Percentiles rank a stretch among this genome's conserved stretches.
Evolutionary conservation across 2,888 invertebrate genomes (phyloP).

Genomic region (Mythimna lalbum): DNA sequence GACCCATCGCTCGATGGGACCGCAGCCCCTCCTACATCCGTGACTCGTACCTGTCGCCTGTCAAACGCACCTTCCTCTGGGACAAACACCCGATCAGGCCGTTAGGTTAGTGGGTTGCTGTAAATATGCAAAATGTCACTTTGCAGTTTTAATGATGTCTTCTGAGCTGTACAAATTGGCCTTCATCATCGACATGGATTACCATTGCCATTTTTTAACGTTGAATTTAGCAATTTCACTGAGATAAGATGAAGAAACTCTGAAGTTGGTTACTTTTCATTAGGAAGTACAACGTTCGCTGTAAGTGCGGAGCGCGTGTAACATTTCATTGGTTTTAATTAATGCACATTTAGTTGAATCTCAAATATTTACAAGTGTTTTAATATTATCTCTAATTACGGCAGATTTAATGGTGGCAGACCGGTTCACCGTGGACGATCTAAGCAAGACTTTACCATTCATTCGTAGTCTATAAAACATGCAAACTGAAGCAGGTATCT

Average conservation of each 20-base stretch:
- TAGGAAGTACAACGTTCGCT: constrained; percentile 13
- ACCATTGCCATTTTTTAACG: constrained; percentile 66
- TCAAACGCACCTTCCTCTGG: constrained; percentile 98
- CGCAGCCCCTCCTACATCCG: constrained; percentile 95
- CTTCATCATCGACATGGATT: constrained; percentile 72
- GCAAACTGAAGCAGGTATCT: constrained; percentile 79
- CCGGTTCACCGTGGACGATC: constrained; percentile 85
- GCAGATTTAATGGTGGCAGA: constrained; percentile 90
- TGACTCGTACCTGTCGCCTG: constrained; percentile 97
- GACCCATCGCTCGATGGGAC: constrained; percentile 94
- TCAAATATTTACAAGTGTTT: constrained; percentile 34
- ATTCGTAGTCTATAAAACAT: constrained; percentile 87
- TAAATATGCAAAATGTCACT: constrained; percentile 77
- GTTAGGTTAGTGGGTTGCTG: constrained; percentile 94
- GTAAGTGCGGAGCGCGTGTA: constrained; percentile 19
- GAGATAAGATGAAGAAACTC: constrained; percentile 27
- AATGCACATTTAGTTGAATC: constrained; percentile 8
- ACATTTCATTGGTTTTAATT: constrained; percentile 15
- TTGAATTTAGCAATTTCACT: constrained; percentile 54
- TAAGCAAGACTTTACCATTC: constrained; percentile 88
- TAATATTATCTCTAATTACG: constrained; percentile 75
- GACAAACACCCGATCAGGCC: constrained; percentile 97
- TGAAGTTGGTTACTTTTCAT: constrained; percentile 24
- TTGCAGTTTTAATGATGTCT: constrained; percentile 68
- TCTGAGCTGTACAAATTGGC: constrained; percentile 82